Base-by-base conservation (phyloP, 2,888 invertebrate genomes). In the Hyles lineata region DNA sequence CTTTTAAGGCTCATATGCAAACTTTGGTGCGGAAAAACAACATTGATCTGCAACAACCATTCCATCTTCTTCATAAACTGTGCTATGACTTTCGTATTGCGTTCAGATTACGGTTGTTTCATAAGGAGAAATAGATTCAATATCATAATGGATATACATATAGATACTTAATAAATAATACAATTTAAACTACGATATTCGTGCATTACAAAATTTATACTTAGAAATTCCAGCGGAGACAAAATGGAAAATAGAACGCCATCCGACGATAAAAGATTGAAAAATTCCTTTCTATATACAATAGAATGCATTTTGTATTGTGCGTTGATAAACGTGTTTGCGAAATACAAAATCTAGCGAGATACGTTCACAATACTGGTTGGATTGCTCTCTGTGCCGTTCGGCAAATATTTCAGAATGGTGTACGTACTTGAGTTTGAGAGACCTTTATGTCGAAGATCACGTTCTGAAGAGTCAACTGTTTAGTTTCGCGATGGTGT, bases 251-350 rank as follows among this genome's bases (percentile, higher is more conserved):
- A 43, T 23, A 50, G 23, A 67, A 50, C 50, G 21, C 15, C 23
- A 50, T 43, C 15, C 67, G 17, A 67, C 21, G 35, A 43, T 43
- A 50, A 23, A 50, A 67, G 67, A 67, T 67, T 67, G 67, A 67
- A 67, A 67, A 67, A 67, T 43, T 67, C 67, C 50, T 67, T 17
- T 2, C 23, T 50, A 67, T 67, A 23, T 67, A 67, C 67, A 50
- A 67, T 43, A 67, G 43, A 67, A 67, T 67, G 67, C 67, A 67
- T 67, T 50, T 67, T 17, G 67, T 67, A 67, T 67, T 67, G 50
- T 67, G 67, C 50, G 50, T 23, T 67, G 23, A 50, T 67, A 67
- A 25, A 67, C 43, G 67, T 67, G 50, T 67, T 50, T 43, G 17
- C 11, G 63, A 67, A 43, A 67, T 67, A 67, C 67, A 50, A 67